Percentiles rank a stretch among this genome's conserved stretches.
Evolutionary conservation across 92 coral and sea anemone species (phyloP).

Genomic region (Muricea muricata): DNA sequence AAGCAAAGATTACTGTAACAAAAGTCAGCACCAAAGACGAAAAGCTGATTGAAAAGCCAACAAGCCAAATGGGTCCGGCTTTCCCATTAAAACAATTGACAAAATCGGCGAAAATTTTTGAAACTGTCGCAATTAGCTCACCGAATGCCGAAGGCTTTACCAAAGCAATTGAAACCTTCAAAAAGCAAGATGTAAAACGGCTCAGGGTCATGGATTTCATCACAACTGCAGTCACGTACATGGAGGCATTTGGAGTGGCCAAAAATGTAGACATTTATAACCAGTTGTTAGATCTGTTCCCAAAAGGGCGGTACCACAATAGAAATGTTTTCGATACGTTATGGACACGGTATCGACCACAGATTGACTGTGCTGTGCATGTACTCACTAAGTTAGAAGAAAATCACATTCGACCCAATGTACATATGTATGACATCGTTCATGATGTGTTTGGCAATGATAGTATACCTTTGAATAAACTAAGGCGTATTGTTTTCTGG

Average conservation of each 20-base stretch:
- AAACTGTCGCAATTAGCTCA: constrained; percentile 10
- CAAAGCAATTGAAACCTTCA: constrained; percentile 72
- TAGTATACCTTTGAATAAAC: constrained; percentile 92
- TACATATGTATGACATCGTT: constrained; percentile 81
- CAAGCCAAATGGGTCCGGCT: background rate
- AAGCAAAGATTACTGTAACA: background rate
- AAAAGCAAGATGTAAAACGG: constrained; percentile 69
- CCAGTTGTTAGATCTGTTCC: constrained; percentile 79
- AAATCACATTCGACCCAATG: constrained; percentile 80
- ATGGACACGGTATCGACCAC: constrained; percentile 97
- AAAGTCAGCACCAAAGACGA: background rate
- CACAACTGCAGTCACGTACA: constrained; percentile 72
- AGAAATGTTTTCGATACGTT: constrained; percentile 93
- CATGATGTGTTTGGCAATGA: constrained; percentile 91
- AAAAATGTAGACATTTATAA: constrained; percentile 84
- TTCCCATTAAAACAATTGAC: background rate
- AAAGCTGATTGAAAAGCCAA: background rate
- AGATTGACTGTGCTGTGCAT: constrained; percentile 87
- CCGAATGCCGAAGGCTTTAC: constrained; percentile 62
- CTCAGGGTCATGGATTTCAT: constrained; percentile 87
- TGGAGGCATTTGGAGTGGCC: constrained; percentile 85
- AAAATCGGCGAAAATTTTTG: constrained; percentile 37
- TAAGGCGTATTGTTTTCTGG: constrained; percentile 91
- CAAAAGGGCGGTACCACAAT: constrained; percentile 85
- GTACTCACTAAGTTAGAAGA: constrained; percentile 95